These are phyloP conservation scores for Eutrigla gurnardus DNA, from an alignment of 2,797 vertebrate species.

Conservation along the genomic window DNA sequence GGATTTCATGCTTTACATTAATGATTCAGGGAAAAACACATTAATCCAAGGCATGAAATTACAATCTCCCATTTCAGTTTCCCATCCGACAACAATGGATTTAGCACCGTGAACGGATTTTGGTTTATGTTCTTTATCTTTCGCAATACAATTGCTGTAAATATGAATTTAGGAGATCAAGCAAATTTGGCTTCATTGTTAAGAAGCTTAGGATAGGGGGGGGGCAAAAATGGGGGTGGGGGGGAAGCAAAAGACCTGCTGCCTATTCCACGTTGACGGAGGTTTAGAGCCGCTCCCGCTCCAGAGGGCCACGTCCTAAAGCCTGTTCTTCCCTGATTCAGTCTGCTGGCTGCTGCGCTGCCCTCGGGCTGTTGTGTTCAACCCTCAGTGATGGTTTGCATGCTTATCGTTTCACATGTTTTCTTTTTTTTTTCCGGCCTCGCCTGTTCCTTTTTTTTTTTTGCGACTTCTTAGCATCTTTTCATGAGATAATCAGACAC, in stretches of 20 bases:
- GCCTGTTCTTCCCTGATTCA: constrained; percentile 43
- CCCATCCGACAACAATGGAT: constrained; percentile 77
- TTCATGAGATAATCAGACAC: constrained; percentile 54
- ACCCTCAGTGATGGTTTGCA: constrained; percentile 36
- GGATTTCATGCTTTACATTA: constrained; percentile 82
- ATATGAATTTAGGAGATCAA: constrained; percentile 84
- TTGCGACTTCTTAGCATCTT: constrained; percentile 35
- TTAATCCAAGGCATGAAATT: constrained; percentile 85
- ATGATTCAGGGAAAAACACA: constrained; percentile 78
- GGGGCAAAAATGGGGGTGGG: constrained; percentile 25
- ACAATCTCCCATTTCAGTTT: constrained; percentile 74
- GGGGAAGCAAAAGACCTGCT: constrained; percentile 55
- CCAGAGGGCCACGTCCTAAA: constrained; percentile 50
- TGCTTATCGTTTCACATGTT: constrained; percentile 52
- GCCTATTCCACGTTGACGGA: constrained; percentile 57
- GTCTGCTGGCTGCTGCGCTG: constrained; percentile 38
- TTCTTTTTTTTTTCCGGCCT: constrained; percentile 33
- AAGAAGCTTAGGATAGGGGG: constrained; percentile 79
- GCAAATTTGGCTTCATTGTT: constrained; percentile 78
- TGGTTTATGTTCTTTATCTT: constrained; percentile 81
- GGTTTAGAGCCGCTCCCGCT: constrained; percentile 56
- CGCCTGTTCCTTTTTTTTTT: constrained; percentile 11
- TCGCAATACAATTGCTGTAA: constrained; percentile 79
- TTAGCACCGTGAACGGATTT: constrained; percentile 80
- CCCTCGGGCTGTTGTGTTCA: constrained; percentile 56